A percentile compares a stretch with the other conserved stretches of the same genome.
Conservation (phyloP, 1,140 invertebrate species). For the Ditylenchus dipsaci region DNA sequence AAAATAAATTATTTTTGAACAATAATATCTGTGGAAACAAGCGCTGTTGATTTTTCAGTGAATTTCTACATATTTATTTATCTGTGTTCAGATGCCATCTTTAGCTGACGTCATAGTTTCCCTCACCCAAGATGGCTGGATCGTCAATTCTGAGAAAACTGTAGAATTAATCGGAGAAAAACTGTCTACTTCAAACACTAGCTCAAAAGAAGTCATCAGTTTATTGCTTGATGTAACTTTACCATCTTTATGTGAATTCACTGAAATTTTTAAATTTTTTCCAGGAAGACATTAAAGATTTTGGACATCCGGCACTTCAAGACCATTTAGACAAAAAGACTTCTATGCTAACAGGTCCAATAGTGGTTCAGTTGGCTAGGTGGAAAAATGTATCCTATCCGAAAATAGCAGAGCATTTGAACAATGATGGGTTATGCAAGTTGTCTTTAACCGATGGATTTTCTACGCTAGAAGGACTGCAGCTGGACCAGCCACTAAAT, state of each 20-base stretch:
- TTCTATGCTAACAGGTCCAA: conserved; percentile 54
- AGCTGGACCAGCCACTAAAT: conserved; percentile 44
- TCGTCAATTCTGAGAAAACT: neutral
- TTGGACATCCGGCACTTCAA: conserved; percentile 13
- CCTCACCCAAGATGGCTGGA: too few relatives aligned
- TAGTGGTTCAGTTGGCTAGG: conserved; percentile 60
- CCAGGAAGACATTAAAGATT: conserved; percentile 25
- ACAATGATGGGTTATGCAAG: conserved; percentile 56
- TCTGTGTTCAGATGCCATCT: too few relatives aligned
- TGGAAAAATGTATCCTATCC: conserved; percentile 59
- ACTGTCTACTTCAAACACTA: too few relatives aligned
- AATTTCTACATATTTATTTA: too few relatives aligned
- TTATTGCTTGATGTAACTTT: neutral
- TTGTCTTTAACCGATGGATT: conserved; percentile 60
- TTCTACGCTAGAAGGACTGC: conserved; percentile 51
- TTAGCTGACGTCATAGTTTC: too few relatives aligned
- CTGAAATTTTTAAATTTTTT: conserved; percentile 13
- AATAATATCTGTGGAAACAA: too few relatives aligned
- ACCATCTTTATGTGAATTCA: neutral
- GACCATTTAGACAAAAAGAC: conserved; percentile 31
- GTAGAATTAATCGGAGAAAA: neutral
- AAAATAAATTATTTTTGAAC: too few relatives aligned
- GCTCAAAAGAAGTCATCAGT: too few relatives aligned
- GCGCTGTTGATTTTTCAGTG: too few relatives aligned
- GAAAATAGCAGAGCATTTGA: conserved; percentile 58